These are phyloP conservation scores for Nomada ferruginata DNA, from an alignment of 2,888 invertebrate species.

Conservation along the genomic window DNA sequence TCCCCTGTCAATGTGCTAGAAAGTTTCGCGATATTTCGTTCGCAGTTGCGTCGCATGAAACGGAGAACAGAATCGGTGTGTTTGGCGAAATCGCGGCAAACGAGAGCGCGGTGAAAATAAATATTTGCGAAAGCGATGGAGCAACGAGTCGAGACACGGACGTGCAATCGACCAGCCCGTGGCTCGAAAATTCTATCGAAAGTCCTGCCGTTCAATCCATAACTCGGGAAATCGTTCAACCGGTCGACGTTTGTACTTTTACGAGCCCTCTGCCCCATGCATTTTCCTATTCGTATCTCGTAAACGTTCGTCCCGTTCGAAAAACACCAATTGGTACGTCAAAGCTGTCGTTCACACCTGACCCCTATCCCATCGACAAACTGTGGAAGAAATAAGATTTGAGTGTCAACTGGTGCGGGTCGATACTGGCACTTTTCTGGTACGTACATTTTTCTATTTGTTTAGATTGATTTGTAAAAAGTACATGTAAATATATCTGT, in stretches of 20 bases:
- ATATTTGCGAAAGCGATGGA: constrained; percentile 43
- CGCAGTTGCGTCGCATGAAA: background rate
- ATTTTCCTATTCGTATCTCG: background rate
- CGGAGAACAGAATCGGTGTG: background rate
- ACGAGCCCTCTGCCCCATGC: background rate
- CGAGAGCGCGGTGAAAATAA: constrained; percentile 18
- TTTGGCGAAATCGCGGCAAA: constrained; percentile 11
- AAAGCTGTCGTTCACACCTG: no score
- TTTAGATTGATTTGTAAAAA: no score
- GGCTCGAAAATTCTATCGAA: constrained; percentile 39
- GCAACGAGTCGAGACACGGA: background rate
- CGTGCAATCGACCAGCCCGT: constrained; percentile 8
- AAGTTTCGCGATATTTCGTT: background rate
- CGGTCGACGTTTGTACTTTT: background rate
- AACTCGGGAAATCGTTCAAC: constrained; percentile 5
- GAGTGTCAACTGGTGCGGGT: no score
- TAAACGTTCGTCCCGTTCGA: constrained; percentile 6
- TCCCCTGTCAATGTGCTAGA: no score
- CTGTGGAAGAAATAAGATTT: no score
- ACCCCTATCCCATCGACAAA: no score
- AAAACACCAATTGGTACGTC: background rate
- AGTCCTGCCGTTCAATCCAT: constrained; percentile 5
- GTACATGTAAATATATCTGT: no score
- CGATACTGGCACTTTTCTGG: no score
- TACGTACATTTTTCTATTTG: no score